These are phyloP conservation scores for Sitobion miscanthi DNA, from an alignment of 1,140 invertebrate genomes.

Conservation along the genomic window DNA sequence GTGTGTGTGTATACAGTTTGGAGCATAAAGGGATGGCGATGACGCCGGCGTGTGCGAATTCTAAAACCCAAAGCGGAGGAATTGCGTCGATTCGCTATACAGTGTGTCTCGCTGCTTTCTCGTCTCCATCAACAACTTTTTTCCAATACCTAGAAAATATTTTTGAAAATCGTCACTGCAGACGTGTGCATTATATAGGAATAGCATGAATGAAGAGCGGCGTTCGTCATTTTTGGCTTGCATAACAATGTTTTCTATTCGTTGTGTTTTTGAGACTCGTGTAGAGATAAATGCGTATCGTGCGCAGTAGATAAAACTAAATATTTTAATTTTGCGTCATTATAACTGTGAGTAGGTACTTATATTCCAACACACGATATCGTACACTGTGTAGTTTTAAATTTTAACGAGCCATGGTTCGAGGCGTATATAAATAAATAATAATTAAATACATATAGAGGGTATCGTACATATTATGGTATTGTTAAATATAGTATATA, in stretches of 20 bases:
- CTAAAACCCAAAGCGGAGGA: neutral
- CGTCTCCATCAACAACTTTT: neutral
- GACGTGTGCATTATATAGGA: neutral
- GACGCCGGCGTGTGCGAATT: neutral
- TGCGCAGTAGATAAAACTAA: neutral
- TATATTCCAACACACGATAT: neutral
- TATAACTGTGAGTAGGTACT: neutral
- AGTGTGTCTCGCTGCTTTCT: neutral
- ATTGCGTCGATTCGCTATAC: neutral
- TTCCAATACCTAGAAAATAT: neutral
- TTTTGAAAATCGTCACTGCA: neutral
- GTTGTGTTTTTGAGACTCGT: neutral
- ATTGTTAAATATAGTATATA: too few relatives aligned
- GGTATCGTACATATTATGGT: too few relatives aligned
- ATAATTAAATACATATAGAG: too few relatives aligned
- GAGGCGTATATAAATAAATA: neutral
- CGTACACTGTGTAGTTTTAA: neutral
- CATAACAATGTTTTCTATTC: neutral
- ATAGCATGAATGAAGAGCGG: neutral
- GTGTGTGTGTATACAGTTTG: neutral
- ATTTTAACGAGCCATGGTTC: neutral
- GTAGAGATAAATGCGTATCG: neutral
- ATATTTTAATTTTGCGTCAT: neutral
- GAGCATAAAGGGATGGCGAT: slow-evolving; percentile 16
- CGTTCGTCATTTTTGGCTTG: neutral